A percentile compares a stretch with the other conserved stretches of the same genome.
These are phyloP conservation scores for Manis pentadactyla DNA, from an alignment of 2,797 vertebrate genomes.

Conservation along the genomic window DNA sequence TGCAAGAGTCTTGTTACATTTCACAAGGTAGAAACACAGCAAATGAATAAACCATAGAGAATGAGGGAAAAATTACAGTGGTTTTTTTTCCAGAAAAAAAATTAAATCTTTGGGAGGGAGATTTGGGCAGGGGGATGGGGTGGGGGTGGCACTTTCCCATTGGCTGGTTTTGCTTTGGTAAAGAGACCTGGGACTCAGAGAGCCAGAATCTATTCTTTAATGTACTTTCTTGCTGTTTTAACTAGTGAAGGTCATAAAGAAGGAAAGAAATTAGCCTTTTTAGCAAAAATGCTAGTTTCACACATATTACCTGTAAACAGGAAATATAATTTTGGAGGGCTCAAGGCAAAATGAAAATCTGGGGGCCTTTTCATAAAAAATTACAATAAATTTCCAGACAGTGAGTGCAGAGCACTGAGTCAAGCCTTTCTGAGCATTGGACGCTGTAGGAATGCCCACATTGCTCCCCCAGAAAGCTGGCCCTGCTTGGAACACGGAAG, in stretches of 20 bases:
- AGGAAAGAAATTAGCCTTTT: not conserved
- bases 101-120: not conserved
- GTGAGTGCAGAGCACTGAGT: accelerated
- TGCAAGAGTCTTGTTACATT: not conserved
- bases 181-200: not conserved
- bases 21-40: not conserved
- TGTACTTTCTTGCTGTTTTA: constrained; percentile 15
- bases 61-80: not conserved
- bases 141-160: not conserved
- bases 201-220: not conserved
- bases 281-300: constrained; percentile 43
- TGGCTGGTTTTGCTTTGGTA: not conserved
- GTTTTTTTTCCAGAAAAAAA: not conserved
- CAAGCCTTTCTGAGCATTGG: not conserved
- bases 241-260: not conserved
- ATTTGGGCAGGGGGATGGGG: not conserved
- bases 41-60: not conserved
- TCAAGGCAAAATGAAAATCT: not conserved
- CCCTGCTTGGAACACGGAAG: not conserved
- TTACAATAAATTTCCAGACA: not conserved
- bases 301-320: not conserved
- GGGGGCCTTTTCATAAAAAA: not conserved
- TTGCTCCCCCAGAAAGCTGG: not conserved
- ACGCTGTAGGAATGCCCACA: accelerated
- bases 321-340: not conserved